Evolutionary conservation across 2,888 invertebrate species (phyloP).

Genomic region (Aphodius granarius): DNA sequence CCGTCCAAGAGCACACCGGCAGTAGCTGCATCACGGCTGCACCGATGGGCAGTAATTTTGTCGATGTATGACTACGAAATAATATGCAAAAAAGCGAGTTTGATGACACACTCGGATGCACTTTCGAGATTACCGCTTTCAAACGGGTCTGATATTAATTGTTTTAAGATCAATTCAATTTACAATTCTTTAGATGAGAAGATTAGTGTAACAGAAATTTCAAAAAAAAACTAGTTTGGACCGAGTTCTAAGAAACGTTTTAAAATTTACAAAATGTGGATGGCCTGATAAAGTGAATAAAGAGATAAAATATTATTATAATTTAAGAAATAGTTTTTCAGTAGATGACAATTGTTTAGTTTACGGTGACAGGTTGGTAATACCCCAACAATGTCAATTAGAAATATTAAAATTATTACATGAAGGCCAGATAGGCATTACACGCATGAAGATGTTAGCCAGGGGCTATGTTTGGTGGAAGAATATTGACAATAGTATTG

Average conservation of each 20-base stretch:
- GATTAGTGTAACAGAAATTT: background rate
- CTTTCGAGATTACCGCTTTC: conserved; percentile 16
- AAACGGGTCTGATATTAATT: background rate
- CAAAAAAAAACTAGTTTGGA: background rate
- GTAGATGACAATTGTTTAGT: background rate
- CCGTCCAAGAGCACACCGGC: conserved; percentile 28
- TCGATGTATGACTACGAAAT: background rate
- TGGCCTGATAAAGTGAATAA: background rate
- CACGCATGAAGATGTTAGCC: background rate
- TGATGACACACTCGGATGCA: conserved; percentile 7
- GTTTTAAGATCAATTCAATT: background rate
- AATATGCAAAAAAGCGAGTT: background rate
- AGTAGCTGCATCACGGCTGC: conserved; percentile 18
- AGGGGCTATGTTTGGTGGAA: background rate
- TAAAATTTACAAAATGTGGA: background rate
- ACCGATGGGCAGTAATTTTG: conserved; percentile 10
- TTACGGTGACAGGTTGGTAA: background rate
- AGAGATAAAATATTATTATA: background rate
- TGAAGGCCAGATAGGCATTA: background rate
- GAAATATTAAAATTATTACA: background rate
- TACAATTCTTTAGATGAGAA: background rate
- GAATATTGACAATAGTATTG: background rate
- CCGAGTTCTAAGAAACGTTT: background rate
- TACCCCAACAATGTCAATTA: background rate
- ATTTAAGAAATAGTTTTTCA: background rate